Evolutionary conservation across 1,140 invertebrate species (phyloP), one percentile per base, ranked within the genome.

Genomic region (Lordiphosa mommai): DNA sequence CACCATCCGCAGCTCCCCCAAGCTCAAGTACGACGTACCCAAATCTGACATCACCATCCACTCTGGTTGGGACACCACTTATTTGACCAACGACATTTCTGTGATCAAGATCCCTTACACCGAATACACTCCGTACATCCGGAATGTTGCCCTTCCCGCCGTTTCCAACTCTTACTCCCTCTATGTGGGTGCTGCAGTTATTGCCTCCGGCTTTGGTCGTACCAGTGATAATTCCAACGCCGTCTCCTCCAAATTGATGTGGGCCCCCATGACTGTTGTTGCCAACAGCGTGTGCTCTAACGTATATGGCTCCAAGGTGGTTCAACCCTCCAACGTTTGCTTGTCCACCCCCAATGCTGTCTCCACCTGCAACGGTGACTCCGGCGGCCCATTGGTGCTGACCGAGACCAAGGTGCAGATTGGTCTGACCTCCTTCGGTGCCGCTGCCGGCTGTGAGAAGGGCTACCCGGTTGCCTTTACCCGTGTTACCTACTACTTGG

Each of bases 371-470:
- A 71, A 68, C 32, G 90, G 90, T 27, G 90, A 91, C 65, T 90
- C 90, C 41, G 90, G 90, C 57, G 90, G 90, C 50, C 90, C 90
- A 61, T 74, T 91, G 49, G 86, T 89, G 0, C 51, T 76, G 9
- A n/a, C 13, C 1, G 6, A n/a, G 13, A 12, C 0, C 29, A 32
- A 16, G 1, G 10, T 53, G 8, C 71, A 72, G 51, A 60, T 92
- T 53, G 92, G 92, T 70, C 69, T 92, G 7, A 91, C 89, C 10
- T 92, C 91, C 3, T 92, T 91, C 74, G 91, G 90, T 32, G 86
- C 89, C 16, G 53, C 68, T 32, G 71, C 80, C 10, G 91, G 91
- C 10, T 93, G 92, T 69, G 79, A 89, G 52, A 60, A 74, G 20
- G 90, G 90, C 17, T 89, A 82, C 57, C 91, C 91, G 33, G 87